These are phyloP conservation scores for Porites evermanni DNA, from an alignment of 92 coral and sea anemone species.

Conservation along the genomic window DNA sequence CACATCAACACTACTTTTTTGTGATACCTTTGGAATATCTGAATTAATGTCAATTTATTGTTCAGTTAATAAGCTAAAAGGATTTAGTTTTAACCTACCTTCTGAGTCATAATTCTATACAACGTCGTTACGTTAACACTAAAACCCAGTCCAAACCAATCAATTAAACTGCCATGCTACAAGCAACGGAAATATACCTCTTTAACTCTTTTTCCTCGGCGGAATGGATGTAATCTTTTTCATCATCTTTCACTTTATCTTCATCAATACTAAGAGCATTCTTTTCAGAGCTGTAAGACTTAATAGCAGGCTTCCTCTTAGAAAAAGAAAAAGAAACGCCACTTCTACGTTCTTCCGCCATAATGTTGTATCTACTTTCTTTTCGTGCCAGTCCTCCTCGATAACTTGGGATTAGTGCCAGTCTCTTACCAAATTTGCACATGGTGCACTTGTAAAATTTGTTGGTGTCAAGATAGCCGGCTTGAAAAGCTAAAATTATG, in stretches of 20 bases:
- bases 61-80: too few species aligned
- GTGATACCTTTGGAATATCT: too few species aligned
- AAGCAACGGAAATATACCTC: slow-evolving; percentile 54
- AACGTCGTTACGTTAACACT: too few species aligned
- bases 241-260: slow-evolving; percentile 22
- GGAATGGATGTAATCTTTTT: slow-evolving; percentile 85
- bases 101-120: too few species aligned
- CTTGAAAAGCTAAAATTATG: slow-evolving; percentile 54
- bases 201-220: slow-evolving; percentile 90
- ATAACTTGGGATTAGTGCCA: slow-evolving; percentile 3
- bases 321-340: slow-evolving; percentile 65
- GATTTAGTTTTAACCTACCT: too few species aligned
- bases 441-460: slow-evolving; percentile 19
- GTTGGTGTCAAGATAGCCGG: slow-evolving; percentile 4
- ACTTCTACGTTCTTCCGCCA: slow-evolving; percentile 65
- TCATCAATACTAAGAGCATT: slow-evolving; percentile 24
- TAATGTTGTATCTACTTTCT: background rate
- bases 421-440: slow-evolving; percentile 35
- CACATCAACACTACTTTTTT: too few species aligned
- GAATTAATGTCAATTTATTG: too few species aligned
- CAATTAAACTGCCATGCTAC: too few species aligned
- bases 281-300: slow-evolving; percentile 1
- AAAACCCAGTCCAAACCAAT: background rate
- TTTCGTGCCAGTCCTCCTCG: background rate
- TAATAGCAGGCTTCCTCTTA: slow-evolving; percentile 60